These are phyloP conservation scores for Apogon hyalosoma DNA, from an alignment of 2,797 vertebrate species.

Conservation along the genomic window DNA sequence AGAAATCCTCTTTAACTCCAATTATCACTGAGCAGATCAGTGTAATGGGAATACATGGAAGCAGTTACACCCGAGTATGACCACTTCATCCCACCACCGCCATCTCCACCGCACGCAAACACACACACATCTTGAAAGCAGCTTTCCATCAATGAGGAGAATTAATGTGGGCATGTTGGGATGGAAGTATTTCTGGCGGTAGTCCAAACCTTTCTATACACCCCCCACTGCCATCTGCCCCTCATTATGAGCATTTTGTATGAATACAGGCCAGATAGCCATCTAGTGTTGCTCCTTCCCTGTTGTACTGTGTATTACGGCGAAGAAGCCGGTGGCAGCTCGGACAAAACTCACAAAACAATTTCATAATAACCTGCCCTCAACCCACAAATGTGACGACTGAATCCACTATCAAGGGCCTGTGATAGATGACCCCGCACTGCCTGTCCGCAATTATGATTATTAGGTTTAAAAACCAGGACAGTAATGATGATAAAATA, in stretches of 20 bases:
- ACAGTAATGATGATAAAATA: constrained; percentile 59
- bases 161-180: constrained; percentile 73
- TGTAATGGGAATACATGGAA: constrained; percentile 69
- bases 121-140: constrained; percentile 64
- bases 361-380: constrained; percentile 36
- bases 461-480: constrained; percentile 42
- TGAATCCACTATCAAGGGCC: constrained; percentile 5
- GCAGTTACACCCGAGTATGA: constrained; percentile 45
- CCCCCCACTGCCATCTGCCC: constrained; percentile 70
- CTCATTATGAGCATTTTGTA: constrained; percentile 72
- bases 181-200: constrained; percentile 71
- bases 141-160: constrained; percentile 59
- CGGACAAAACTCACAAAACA: constrained; percentile 31
- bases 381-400: constrained; percentile 25
- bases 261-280: constrained; percentile 60
- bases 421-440: constrained; percentile 43
- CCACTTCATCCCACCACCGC: constrained; percentile 32
- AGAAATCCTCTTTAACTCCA: constrained; percentile 71
- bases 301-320: constrained; percentile 8
- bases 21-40: constrained; percentile 62
- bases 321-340: constrained; percentile 35
- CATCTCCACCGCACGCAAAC: constrained; percentile 28
- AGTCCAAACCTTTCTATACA: constrained; percentile 66
- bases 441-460: constrained; percentile 44
- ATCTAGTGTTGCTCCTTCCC: constrained; percentile 18